Percentiles rank a stretch among this genome's conserved stretches.
Evolutionary conservation across 1,140 invertebrate species (phyloP).

Genomic region (Charaxes varanes): DNA sequence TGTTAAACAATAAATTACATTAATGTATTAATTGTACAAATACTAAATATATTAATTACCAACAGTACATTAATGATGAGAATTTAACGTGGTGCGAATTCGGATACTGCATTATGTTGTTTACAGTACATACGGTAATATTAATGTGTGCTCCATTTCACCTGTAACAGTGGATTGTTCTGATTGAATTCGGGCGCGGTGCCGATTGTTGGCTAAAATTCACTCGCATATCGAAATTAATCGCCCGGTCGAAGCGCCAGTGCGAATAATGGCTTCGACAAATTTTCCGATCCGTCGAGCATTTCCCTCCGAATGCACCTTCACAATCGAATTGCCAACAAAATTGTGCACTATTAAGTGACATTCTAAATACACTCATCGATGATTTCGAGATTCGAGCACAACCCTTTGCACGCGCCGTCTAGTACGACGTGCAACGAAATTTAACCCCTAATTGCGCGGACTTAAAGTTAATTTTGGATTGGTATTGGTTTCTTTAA

Average conservation of each 20-base stretch:
- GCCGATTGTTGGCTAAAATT: slow-evolving; percentile 33
- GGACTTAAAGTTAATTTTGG: slow-evolving; percentile 11
- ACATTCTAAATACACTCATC: slow-evolving; percentile 56
- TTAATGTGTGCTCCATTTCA: slow-evolving; percentile 1
- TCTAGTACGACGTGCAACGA: background rate
- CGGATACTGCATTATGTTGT: slow-evolving; percentile 13
- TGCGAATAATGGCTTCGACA: slow-evolving; percentile 65
- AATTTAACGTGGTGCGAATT: too few species aligned
- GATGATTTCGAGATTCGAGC: slow-evolving; percentile 26
- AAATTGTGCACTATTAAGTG: slow-evolving; percentile 70
- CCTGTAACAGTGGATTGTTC: slow-evolving; percentile 2
- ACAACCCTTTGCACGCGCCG: slow-evolving; percentile 36
- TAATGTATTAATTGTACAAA: too few species aligned
- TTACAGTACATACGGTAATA: slow-evolving; percentile 7
- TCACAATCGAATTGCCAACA: slow-evolving; percentile 63
- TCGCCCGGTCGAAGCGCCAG: slow-evolving; percentile 58
- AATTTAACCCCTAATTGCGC: slow-evolving; percentile 9
- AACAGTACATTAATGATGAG: too few species aligned
- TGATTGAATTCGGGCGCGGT: slow-evolving; percentile 22
- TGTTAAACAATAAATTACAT: too few species aligned
- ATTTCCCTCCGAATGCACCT: slow-evolving; percentile 68
- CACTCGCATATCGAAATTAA: slow-evolving; percentile 62
- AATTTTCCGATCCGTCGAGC: slow-evolving; percentile 67
- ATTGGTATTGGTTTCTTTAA: slow-evolving; percentile 2
- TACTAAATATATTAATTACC: too few species aligned